Base-by-base conservation (phyloP, 2,888 invertebrate species). In the Apodemia duryi region DNA sequence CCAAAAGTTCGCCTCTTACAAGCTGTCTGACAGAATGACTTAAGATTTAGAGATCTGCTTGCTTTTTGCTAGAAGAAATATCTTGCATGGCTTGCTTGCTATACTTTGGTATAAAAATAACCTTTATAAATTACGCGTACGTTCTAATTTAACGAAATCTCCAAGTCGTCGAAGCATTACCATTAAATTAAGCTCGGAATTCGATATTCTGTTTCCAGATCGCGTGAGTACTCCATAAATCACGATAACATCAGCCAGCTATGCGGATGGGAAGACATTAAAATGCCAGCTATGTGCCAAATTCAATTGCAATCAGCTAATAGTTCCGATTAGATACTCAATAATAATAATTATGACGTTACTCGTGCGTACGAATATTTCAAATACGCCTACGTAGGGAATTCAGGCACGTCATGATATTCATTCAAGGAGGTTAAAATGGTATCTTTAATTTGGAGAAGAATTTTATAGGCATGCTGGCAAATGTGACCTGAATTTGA, bases 281-380 rank as follows among this genome's bases (percentile, higher is more conserved):
- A 87, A 85, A 88, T 89, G 70, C 86, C 85, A 82, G 81, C 81
- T 81, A 82, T 83, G 78, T 85, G 83, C 86, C 86, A 87, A 86
- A 78, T 84, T 78, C 75, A 76, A 82, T 83, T 82, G 80, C 82
- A 82, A 80, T 80, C 74, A 74, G 73, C 72, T 77, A 77, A 78
- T 83, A 77, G 77, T 82, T 81, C 77, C 75, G 77, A 79, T n/a
- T n/a, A n/a, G n/a, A n/a, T 76, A 75, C 75, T 77, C 78, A 77
- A 79, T 76, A 78, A 79, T 76, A 78, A 74, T 73, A 73, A 78
- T 74, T 72, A 76, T 79, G 79, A 77, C 74, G 72, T 77, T 72
- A 74, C 69, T 75, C 72, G 75, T 78, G 83, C 81, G 82, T 80
- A 74, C 71, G 76, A 75, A 73, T 67, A 71, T 71, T 71, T 67